Percentiles rank a stretch among this genome's conserved stretches.
Evolutionary conservation across 2,797 vertebrate genomes (phyloP).

Genomic region (Aphelocoma californica): DNA sequence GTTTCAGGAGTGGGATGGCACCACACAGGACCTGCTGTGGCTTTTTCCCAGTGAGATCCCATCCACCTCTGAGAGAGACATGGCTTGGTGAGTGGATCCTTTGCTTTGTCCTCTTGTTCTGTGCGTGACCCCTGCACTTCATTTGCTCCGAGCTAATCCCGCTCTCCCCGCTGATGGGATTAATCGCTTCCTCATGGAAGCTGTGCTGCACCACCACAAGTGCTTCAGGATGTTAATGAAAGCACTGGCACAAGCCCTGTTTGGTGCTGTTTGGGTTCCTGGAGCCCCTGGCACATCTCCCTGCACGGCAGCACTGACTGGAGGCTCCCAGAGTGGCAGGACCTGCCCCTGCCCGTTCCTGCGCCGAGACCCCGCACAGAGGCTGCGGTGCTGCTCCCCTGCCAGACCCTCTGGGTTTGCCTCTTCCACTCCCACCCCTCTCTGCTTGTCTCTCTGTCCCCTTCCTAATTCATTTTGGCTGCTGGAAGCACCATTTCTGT

Average conservation of each 20-base stretch:
- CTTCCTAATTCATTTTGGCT: not conserved
- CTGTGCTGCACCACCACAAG: not conserved
- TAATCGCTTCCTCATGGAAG: not conserved
- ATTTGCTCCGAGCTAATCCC: not conserved
- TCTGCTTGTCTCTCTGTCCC: not conserved
- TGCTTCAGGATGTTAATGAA: not conserved
- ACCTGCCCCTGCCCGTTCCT: not conserved
- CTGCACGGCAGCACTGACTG: fast-evolving
- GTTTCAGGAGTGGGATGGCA: not conserved
- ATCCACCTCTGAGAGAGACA: not conserved
- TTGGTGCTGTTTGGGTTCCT: not conserved
- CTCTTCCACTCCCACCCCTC: not conserved
- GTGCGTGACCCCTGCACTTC: not conserved
- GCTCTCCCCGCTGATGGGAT: not conserved
- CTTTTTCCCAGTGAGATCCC: not conserved
- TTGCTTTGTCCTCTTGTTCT: not conserved
- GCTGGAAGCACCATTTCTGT: not conserved
- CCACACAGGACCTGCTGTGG: not conserved
- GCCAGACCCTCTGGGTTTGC: not conserved
- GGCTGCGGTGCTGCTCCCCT: not conserved
- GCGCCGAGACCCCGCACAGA: fast-evolving
- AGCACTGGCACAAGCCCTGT: not conserved
- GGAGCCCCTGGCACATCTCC: not conserved
- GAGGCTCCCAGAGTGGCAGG: fast-evolving
- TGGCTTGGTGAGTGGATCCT: fast-evolving